These are phyloP conservation scores for Aphidius gifuensis DNA, from an alignment of 1,140 invertebrate genomes.

Conservation along the genomic window DNA sequence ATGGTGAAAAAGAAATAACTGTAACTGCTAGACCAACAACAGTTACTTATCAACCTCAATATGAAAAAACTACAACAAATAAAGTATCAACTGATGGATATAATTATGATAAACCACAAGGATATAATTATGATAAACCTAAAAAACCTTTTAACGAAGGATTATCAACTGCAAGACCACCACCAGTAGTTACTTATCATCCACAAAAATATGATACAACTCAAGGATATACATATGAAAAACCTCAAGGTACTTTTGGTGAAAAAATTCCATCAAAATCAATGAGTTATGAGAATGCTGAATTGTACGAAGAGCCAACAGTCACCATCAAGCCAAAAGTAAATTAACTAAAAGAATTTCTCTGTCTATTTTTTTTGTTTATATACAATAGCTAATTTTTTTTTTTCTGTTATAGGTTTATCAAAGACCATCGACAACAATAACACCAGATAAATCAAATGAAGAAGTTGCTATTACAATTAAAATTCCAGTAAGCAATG, in stretches of 20 bases:
- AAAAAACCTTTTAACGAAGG: too few relatives aligned
- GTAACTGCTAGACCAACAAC: too few relatives aligned
- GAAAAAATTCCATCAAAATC: slow-evolving; percentile 27
- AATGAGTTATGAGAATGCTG: slow-evolving; percentile 7
- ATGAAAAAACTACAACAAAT: too few relatives aligned
- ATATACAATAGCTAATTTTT: background rate
- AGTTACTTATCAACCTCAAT: too few relatives aligned
- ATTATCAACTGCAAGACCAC: too few relatives aligned
- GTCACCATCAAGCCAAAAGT: slow-evolving; percentile 22
- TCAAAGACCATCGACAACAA: slow-evolving; percentile 27
- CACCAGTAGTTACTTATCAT: slow-evolving; percentile 34
- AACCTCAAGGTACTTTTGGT: slow-evolving; percentile 29
- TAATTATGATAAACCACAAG: background rate
- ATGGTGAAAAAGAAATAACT: too few relatives aligned
- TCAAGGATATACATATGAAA: slow-evolving; percentile 24
- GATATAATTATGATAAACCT: too few relatives aligned
- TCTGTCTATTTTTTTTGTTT: background rate
- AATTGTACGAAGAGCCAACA: background rate
- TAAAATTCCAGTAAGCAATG: background rate
- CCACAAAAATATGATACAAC: slow-evolving; percentile 24
- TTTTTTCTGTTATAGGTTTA: slow-evolving; percentile 26
- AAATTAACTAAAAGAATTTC: background rate
- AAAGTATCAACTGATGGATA: background rate
- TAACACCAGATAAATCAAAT: slow-evolving; percentile 18
- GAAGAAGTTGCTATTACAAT: too few relatives aligned